Base-by-base conservation (phyloP, 2,888 invertebrate species). In the Nebria brevicollis region DNA sequence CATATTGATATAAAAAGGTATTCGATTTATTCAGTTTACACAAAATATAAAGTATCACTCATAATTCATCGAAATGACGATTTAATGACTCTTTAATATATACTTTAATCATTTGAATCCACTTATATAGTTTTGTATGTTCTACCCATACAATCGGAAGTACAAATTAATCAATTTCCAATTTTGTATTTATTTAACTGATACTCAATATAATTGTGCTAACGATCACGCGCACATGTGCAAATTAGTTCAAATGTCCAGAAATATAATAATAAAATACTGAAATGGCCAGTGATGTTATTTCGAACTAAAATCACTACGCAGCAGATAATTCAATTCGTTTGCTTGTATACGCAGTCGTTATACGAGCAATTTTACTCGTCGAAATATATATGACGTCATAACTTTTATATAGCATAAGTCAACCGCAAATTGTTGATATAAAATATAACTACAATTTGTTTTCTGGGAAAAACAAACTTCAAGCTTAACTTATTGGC, bases 11-110 rank as follows among this genome's bases (percentile, higher is more conserved):
- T 8, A 54, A 13, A 54, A 54, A 11, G 11, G 54, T 54, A 13
- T 75, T 66, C 66, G 66, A 65, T 75, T 75, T 75, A 65, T 66
- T 75, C 65, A 75, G 65, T 75, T 65, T 75, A 64, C 66, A 75
- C 34, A 34, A 34, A 34, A 34, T 34, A 34, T 4, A 34, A 34
- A 34, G 4, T 34, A 34, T 34, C 34, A 0, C 5, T 34, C 34
- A 34, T 34, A 2, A 34, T 34, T 34, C 34, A 5, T 4, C 34
- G 34, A 34, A 34, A 34, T 34, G 34, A 34, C 5, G 34, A 34
- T 34, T 34, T 34, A 34, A 34, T 4, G 1, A 34, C 34, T 34
- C 34, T 34, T 34, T 34, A 34, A 34, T 4, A 34, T 5, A 34
- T 1, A 34, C 34, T 34, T 54, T 54, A 8, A 54, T 54, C 13